Percentiles rank a stretch among this genome's conserved stretches.
Conservation (phyloP, 2,113 vertebrate species). For the Tretioscincus oriximinensis region DNA sequence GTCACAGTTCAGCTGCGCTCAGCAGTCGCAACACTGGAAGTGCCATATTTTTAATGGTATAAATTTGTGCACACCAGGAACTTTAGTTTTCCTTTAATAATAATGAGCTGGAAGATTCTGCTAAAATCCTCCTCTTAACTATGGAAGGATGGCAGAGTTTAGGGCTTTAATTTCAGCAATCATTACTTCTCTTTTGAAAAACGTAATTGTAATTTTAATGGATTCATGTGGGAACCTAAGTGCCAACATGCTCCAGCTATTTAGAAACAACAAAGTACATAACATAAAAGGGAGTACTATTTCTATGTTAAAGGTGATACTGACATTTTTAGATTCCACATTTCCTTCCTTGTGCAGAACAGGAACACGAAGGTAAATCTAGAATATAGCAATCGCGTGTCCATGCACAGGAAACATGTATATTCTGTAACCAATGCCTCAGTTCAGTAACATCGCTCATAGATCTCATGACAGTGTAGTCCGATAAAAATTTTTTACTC, state of each 20-base stretch:
- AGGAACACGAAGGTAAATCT: neutral
- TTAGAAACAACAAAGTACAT: constrained; percentile 37
- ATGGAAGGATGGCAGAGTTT: neutral
- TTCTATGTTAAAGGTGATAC: constrained; percentile 27
- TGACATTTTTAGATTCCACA: constrained; percentile 1
- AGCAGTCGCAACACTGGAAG: neutral
- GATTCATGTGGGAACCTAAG: constrained; percentile 25
- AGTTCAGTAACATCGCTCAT: no score
- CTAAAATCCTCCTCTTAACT: constrained; percentile 23
- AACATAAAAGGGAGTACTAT: constrained; percentile 8
- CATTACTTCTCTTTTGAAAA: constrained; percentile 50
- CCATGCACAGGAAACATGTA: no score
- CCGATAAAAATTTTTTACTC: no score
- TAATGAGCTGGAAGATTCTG: constrained; percentile 19
- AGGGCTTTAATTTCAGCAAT: constrained; percentile 39
- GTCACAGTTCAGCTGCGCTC: neutral
- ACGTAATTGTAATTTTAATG: constrained; percentile 44
- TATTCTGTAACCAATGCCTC: no score
- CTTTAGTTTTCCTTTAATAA: constrained; percentile 1
- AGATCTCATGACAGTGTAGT: no score
- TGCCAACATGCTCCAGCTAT: constrained; percentile 16
- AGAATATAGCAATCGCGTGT: no score
- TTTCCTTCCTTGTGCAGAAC: neutral
- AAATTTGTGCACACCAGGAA: neutral
- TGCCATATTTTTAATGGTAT: neutral